phyloP scores from a whole-genome alignment of 2,888 invertebrate genomes.

The Carcina quercana region DNA sequence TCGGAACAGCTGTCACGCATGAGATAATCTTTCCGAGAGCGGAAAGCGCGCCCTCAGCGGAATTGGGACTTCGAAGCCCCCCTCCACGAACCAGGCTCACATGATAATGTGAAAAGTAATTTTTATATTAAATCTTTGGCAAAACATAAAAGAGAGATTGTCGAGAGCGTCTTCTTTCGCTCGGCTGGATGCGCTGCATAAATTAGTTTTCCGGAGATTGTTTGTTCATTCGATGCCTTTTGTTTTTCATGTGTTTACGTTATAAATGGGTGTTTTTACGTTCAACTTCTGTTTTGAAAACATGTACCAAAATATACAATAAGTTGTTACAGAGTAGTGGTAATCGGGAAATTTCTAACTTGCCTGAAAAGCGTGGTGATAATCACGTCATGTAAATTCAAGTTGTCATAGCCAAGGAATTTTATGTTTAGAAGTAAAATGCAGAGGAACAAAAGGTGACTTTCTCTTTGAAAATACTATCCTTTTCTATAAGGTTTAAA shows the following conservation, averaged over 20 bases:
- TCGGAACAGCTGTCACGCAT: slow-evolving; percentile 60
- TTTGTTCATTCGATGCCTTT: slow-evolving; percentile 56
- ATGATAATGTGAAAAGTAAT: slow-evolving; percentile 69
- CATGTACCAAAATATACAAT: no score
- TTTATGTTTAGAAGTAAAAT: no score
- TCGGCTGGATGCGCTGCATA: slow-evolving; percentile 57
- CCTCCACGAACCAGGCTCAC: slow-evolving; percentile 50
- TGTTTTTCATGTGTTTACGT: slow-evolving; percentile 48
- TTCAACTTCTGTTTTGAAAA: slow-evolving; percentile 19
- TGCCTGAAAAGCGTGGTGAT: no score
- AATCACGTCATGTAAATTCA: no score
- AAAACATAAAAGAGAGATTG: slow-evolving; percentile 66
- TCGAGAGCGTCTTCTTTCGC: slow-evolving; percentile 41
- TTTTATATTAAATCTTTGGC: slow-evolving; percentile 68
- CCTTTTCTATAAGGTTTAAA: no score
- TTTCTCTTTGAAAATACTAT: no score
- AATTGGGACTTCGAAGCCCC: slow-evolving; percentile 41
- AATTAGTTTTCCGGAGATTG: slow-evolving; percentile 71
- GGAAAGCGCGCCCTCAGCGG: slow-evolving; percentile 39
- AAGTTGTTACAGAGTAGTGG: no score
- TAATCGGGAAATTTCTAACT: no score
- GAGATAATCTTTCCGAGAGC: slow-evolving; percentile 53
- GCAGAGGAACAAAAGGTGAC: no score
- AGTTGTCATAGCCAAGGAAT: no score
- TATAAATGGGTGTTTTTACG: slow-evolving; percentile 54